Base-by-base conservation (phyloP, 2,113 vertebrate species). In the Podarcis cretensis region DNA sequence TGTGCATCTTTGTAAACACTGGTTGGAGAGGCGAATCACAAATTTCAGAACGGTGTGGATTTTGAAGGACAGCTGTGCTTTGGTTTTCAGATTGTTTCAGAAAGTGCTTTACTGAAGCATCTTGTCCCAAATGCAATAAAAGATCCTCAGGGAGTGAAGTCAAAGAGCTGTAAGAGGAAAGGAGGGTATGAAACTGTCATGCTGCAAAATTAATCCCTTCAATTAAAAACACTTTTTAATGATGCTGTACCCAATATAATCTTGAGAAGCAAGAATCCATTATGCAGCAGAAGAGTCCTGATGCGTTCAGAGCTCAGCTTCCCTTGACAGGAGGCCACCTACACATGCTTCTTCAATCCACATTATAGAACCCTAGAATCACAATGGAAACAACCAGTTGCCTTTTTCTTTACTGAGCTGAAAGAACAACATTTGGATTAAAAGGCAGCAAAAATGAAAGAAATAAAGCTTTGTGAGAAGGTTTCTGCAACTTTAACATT, bases 291-390 rank as follows among this genome's bases (percentile, higher is more conserved):
- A 25, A 91, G 93, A 79, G 5, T 16, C 25, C 1, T 30, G 57
- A 57, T 25, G 20, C 30, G 37, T 32, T 90, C 27, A 90, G 2
- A n/a, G 13, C 86, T 89, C 43, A 25, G 27, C 10, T 88, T 84
- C 71, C 8, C 43, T 78, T 84, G 23, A 87, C 32, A 86, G 75
- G 5, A 23, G 69, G 18, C 65, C 71, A 48, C 25, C 43, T 75
- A 20, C 0, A 0, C 0, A 2, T 35, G 32, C 27, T 30, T 74
- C 59, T 85, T 75, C 63, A 16, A 8, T 0, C 1, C 6, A 27
- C 20, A 1, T 59, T 30, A 63, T 0, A 57, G 0, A 20, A 43
- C 77, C 54, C 37, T 9, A 1, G 6, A 30, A 1, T 79, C 21
- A 85, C 68, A 87, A 48, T 8, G 20, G 59, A 68, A 32, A 27